Evolutionary conservation across 2,797 vertebrate genomes (phyloP).

Genomic region (Sebastes trivittatus): DNA sequence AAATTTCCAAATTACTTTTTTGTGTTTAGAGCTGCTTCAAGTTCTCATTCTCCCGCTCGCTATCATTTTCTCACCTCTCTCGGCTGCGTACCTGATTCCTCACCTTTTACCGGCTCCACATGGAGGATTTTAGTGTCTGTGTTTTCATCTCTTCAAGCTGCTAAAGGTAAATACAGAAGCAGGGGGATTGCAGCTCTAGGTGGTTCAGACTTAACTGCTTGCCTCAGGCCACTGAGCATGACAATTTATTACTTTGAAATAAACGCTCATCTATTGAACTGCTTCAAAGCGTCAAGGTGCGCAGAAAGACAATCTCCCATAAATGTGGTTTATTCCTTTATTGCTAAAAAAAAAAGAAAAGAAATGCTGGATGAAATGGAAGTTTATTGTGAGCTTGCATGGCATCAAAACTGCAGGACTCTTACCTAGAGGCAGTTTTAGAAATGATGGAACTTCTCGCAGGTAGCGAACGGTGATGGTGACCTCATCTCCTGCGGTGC

Average conservation of each 20-base stretch:
- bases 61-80: neutral
- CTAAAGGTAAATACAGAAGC: conserved; percentile 37
- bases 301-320: conserved; percentile 21
- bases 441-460: conserved; percentile 93
- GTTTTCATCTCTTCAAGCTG: conserved; percentile 42
- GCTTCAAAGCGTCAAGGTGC: conserved; percentile 20
- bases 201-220: conserved; percentile 42
- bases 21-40: neutral
- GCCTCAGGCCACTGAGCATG: conserved; percentile 48
- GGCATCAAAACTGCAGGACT: neutral
- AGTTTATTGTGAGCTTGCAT: conserved; percentile 4
- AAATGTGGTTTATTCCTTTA: conserved; percentile 4
- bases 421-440: conserved; percentile 95
- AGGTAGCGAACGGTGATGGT: conserved; percentile 94
- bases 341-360: neutral
- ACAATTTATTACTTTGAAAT: conserved; percentile 56
- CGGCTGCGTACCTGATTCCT: neutral
- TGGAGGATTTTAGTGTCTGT: conserved; percentile 25
- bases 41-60: neutral
- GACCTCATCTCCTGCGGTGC: conserved; percentile 94
- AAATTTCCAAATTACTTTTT: neutral
- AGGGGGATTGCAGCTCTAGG: conserved; percentile 13
- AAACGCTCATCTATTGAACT: conserved; percentile 38
- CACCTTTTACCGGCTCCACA: conserved; percentile 39
- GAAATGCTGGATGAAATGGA: conserved; percentile 6